Base-by-base conservation (phyloP, 2,888 invertebrate genomes). In the Tinea trinotella region DNA sequence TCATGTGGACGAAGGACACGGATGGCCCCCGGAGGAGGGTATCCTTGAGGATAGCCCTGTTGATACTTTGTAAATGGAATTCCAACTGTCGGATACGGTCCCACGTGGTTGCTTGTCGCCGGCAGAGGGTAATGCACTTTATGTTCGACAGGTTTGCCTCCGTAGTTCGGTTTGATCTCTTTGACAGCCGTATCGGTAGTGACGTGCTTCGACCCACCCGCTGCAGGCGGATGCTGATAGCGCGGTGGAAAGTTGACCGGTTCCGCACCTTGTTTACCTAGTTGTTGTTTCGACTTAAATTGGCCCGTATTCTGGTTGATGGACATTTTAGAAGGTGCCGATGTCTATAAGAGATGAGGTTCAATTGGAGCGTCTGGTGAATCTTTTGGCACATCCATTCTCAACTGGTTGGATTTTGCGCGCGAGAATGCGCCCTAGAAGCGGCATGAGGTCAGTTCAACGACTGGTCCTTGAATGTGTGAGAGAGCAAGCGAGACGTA, bases 151-250 rank as follows among this genome's bases (percentile, higher is more conserved):
- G 73, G 61, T 59, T 84, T 83, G n/a, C 68, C 69, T 19, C 65
- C 65, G 70, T 76, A 81, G 58, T 78, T 75, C 59, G 71, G 77
- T 75, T 83, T 83, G 62, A 72, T 80, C 71, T 82, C 83, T 61
- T 82, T 82, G 61, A 71, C 71, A 64, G 87, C 68, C 62, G 87
- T 68, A 65, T 87, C 83, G 68, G 88, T 86, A 76, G 91, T 91
- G 62, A 90, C 79, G 67, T 90, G 89, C 58, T 91, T 91, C 58
- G 88, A 87, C 59, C 86, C 87, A 61, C 81, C 77, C 57, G 88
- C 87, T 61, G 93, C 92, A 69, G 89, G 88, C 61, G 92, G 92
- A 59, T 91, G 91, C 64, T 93, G 93, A 80, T 94, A 93, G 60
- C 93, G 89, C 64, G 93, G 93, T 66, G 93, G 93, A 78, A 83